A percentile compares a stretch with the other conserved stretches of the same genome.
These are phyloP conservation scores for Platalea minor DNA, from an alignment of 2,797 vertebrate species.

Conservation along the genomic window DNA sequence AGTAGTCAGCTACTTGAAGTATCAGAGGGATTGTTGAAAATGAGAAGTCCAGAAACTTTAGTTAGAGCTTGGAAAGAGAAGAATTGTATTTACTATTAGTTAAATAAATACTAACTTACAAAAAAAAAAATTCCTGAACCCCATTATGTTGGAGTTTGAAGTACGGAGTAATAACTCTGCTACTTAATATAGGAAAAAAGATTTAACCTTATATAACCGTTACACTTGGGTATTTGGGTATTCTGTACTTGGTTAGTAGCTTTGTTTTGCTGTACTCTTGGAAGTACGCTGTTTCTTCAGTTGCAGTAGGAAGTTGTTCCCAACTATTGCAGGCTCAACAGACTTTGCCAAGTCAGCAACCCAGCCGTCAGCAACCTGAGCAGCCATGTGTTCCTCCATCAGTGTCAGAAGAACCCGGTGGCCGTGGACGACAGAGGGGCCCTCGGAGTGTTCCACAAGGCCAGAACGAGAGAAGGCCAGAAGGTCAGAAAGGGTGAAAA, in stretches of 20 bases:
- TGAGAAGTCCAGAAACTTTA: background rate
- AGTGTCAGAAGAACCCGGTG: slow-evolving; percentile 34
- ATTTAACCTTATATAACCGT: accelerated
- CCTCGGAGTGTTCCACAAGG: background rate
- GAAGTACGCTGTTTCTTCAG: background rate
- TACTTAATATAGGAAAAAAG: background rate
- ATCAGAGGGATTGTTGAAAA: background rate
- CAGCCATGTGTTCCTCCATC: background rate
- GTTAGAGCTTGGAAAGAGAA: background rate
- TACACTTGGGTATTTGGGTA: too few relatives aligned
- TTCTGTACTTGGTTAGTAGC: background rate
- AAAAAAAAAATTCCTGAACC: background rate
- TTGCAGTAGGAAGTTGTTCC: background rate
- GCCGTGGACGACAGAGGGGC: slow-evolving; percentile 77
- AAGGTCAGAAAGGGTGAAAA: slow-evolving; percentile 72
- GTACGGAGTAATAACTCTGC: background rate
- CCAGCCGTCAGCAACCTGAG: background rate
- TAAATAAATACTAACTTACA: background rate
- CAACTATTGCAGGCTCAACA: slow-evolving; percentile 15
- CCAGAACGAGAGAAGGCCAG: slow-evolving; percentile 40
- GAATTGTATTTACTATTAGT: background rate
- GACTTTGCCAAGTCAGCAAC: background rate
- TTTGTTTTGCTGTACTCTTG: background rate
- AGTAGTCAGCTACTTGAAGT: background rate
- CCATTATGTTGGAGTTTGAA: background rate